Percentiles rank a stretch among this genome's conserved stretches.
phyloP scores from a whole-genome alignment of 2,888 invertebrate species.

The Ophion costatus region DNA sequence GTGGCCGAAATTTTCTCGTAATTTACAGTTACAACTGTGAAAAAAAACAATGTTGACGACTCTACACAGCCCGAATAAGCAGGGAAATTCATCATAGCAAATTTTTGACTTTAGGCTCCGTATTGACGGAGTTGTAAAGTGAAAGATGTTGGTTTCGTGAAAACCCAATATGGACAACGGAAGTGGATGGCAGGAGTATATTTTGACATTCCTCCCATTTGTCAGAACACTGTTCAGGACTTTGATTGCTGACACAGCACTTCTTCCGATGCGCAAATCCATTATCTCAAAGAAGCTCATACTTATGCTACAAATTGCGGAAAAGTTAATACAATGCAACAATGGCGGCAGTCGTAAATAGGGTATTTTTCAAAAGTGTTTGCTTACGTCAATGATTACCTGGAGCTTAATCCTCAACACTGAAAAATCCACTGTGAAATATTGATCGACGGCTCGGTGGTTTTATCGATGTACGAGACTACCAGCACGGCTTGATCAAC shows the following conservation, averaged over 20 bases:
- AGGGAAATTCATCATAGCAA: neutral
- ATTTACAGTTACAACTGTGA: neutral
- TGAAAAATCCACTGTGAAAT: constrained; percentile 8
- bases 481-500: constrained; percentile 23
- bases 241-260: neutral
- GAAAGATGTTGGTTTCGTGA: neutral
- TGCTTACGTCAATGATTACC: constrained; percentile 2
- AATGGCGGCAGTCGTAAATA: neutral
- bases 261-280: neutral
- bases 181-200: neutral
- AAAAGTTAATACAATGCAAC: neutral
- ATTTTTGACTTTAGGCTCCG: neutral
- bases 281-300: neutral
- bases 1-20: neutral
- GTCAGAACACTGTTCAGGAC: too few relatives aligned
- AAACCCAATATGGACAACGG: neutral
- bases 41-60: neutral
- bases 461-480: neutral
- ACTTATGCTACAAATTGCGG: neutral
- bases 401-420: constrained; percentile 17
- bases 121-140: neutral
- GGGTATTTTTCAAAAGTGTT: neutral
- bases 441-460: neutral
- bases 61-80: neutral
- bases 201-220: neutral